Base-by-base conservation (phyloP, 1,140 invertebrate genomes). In the Nasonia vitripennis region DNA sequence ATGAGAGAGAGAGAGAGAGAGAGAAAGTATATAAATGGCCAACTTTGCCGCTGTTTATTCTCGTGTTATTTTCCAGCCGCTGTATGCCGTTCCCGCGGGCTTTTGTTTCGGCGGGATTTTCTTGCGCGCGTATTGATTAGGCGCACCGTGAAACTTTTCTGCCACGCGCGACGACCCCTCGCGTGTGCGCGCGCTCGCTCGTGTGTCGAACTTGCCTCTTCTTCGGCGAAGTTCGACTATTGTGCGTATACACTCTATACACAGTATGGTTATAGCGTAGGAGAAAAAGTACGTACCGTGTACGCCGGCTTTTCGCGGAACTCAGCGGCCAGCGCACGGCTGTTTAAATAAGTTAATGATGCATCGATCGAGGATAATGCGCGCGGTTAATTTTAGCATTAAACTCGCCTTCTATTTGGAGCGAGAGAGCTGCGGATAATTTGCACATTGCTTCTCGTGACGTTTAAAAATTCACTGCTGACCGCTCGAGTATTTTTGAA, bases 331-430 rank as follows among this genome's bases (percentile, higher is more conserved):
- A n/a, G 55, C 55, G 14, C 20, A n/a, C 55, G 1, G 55, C 55
- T 62, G 17, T 48, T 51, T 27, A 71, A 81, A 71, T 81, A 81
- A 81, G 41, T 81, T 48, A 81, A 81, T 70, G 37, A 62, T 62
- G 55, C 55, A 62, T 62, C 55, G 55, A 62, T 62, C 17, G 55
- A 62, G 55, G 55, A 62, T 62, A 62, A 62, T 62, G 17, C 20
- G 55, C n/a, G 17, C 55, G 55, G 17, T n/a, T 62, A 62, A 62
- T 62, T 20, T 62, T 62, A 62, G 20, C 55, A 62, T 62, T 62
- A 17, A 27, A 62, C 14, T 62, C 17, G 6, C 6, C 2, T 20
- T 62, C 17, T 55, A 17, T 55, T 55, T 55, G 12, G 17, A 55
- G 0, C 17, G 14, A 14, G 14, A 14, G 51, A 55, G 51, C 51